These are phyloP conservation scores for Zingel zingel DNA, from an alignment of 2,113 vertebrate genomes.

Conservation along the genomic window DNA sequence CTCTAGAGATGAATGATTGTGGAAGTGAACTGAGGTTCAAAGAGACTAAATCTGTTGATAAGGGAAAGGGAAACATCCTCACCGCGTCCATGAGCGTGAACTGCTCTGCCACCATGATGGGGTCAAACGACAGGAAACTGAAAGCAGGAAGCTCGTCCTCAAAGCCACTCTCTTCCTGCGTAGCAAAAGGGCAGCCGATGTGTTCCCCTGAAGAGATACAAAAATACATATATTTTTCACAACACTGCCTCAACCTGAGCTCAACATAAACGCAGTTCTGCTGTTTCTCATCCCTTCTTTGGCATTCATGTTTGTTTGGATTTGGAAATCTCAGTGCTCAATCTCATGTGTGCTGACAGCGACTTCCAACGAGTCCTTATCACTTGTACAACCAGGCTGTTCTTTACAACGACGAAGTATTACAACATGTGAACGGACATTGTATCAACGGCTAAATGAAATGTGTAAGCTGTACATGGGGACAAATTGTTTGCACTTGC, in stretches of 20 bases:
- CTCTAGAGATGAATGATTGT: background rate
- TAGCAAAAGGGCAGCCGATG: conserved; percentile 86
- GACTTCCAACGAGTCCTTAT: background rate
- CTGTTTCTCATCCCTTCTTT: background rate
- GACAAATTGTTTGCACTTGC: background rate
- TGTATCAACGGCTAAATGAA: background rate
- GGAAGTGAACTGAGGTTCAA: background rate
- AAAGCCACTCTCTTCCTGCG: conserved; percentile 89
- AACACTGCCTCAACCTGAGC: background rate
- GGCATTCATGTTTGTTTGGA: background rate
- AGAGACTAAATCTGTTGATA: background rate
- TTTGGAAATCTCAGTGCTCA: background rate
- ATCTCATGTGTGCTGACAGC: background rate
- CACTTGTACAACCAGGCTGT: background rate
- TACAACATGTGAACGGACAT: background rate
- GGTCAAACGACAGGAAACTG: conserved; percentile 91
- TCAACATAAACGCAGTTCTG: background rate
- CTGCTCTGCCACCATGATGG: conserved; percentile 96
- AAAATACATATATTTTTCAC: background rate
- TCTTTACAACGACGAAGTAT: background rate
- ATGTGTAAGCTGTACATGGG: background rate
- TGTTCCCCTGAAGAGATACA: conserved; percentile 79
- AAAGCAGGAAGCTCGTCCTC: conserved; percentile 86
- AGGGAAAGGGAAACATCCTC: conserved; percentile 68
- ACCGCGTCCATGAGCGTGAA: conserved; percentile 99